Evolutionary conservation across 2,888 invertebrate genomes (phyloP).

Genomic region (Altica lythri): DNA sequence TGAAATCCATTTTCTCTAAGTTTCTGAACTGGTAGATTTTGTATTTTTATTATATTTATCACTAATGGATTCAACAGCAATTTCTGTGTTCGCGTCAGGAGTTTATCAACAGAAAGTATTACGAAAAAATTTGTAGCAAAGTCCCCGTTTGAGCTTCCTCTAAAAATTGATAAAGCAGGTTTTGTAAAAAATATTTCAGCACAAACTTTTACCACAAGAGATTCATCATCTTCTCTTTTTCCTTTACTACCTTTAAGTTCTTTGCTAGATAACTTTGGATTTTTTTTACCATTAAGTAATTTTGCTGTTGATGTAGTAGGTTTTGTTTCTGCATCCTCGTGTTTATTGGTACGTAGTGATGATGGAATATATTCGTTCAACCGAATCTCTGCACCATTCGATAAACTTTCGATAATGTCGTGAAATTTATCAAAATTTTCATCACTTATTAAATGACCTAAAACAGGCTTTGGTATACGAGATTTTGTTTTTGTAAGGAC

Average conservation of each 20-base stretch:
- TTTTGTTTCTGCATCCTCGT: slow-evolving; percentile 2
- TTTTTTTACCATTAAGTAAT: slow-evolving; percentile 10
- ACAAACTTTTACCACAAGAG: slow-evolving; percentile 30
- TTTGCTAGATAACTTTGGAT: slow-evolving; percentile 8
- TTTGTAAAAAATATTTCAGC: slow-evolving; percentile 43
- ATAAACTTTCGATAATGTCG: slow-evolving; percentile 29
- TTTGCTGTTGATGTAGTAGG: slow-evolving; percentile 11
- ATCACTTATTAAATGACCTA: slow-evolving; percentile 19
- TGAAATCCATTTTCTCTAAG: slow-evolving; percentile 30
- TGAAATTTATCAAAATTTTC: slow-evolving; percentile 28
- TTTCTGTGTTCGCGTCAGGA: slow-evolving; percentile 42
- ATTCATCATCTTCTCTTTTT: slow-evolving; percentile 11
- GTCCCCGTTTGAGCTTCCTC: slow-evolving; percentile 15
- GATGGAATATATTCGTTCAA: slow-evolving; percentile 31
- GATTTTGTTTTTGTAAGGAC: neutral
- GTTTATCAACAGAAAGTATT: slow-evolving; percentile 31
- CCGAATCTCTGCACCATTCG: slow-evolving; percentile 12
- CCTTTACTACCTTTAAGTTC: slow-evolving; percentile 13
- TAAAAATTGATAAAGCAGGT: slow-evolving; percentile 28
- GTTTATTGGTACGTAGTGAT: slow-evolving; percentile 8
- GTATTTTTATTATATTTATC: slow-evolving; percentile 40
- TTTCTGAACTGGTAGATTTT: slow-evolving; percentile 38
- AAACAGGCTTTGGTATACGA: too few species aligned
- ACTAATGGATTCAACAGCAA: slow-evolving; percentile 41
- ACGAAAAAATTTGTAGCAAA: slow-evolving; percentile 31